Evolutionary conservation across 2,888 invertebrate genomes (phyloP), one percentile per base, ranked within the genome.

Genomic region (Eristalis tenax): DNA sequence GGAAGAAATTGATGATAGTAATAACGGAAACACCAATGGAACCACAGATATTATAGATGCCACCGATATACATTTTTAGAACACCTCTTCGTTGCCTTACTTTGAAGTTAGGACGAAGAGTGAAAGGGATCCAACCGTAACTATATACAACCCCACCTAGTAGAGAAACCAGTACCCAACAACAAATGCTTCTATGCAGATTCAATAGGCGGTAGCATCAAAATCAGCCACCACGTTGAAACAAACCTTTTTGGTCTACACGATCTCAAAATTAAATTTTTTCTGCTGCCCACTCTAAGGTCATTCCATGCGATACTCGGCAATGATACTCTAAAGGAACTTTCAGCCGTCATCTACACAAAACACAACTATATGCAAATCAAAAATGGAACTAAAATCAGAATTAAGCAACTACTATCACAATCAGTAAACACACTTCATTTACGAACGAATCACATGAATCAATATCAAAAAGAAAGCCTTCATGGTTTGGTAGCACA

Each of bases 21-120:
- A 40, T 40, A 28, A 22, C 63, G 28, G 26, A 28, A 28, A 28
- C 15, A 6, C 6, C 63, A 22, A 15, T 50, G 43, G 13, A 35
- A 38, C 32, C 28, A 57, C 66, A 22, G 18, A 26, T 22, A 5
- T 43, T n/a, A 43, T 43, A 13, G 43, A 26, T 18, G 1, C 23
- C 40, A 23, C 13, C 18, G 57, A 69, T 13, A 38, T 57, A 4
- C 26, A 35, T 57, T 69, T 57, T 69, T 69, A n/a, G 4, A 43
- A 57, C 11, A n/a, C 32, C 69, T 70, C 69, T 69, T 28, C 69
- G 11, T 32, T 69, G 1, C 69, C 35, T 4, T 69, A 69, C 18
- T 28, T 56, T 28, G 32, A 56, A 56, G 2, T 32, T 28, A 56
- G 35, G 32, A 22, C 56, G 57, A 56, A 69, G 13, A 32, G 69